Percentiles rank a stretch among this genome's conserved stretches.
These are phyloP conservation scores for Syngnathus acus DNA, from an alignment of 2,797 vertebrate genomes.

Conservation along the genomic window DNA sequence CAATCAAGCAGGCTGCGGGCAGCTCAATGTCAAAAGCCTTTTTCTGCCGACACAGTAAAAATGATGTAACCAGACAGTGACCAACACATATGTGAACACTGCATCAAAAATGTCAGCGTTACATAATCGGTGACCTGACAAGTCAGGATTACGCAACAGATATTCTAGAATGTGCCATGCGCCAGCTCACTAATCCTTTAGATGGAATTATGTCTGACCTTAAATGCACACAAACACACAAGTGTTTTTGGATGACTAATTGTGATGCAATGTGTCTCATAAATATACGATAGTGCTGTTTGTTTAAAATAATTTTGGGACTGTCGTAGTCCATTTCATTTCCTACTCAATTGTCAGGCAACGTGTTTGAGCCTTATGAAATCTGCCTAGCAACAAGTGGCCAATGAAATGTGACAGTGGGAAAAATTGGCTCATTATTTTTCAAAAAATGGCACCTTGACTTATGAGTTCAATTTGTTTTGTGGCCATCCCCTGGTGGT, in stretches of 20 bases:
- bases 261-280: neutral
- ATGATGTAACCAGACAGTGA: neutral
- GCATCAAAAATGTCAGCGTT: conserved; percentile 19
- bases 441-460: neutral
- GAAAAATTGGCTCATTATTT: neutral
- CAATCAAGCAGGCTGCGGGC: neutral
- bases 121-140: conserved; percentile 36
- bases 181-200: conserved; percentile 40
- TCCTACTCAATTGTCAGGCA: too few relatives aligned
- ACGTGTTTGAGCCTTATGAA: neutral
- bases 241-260: neutral
- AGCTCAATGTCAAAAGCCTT: neutral
- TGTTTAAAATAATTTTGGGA: neutral
- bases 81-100: conserved; percentile 14
- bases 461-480: neutral
- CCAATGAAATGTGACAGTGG: neutral
- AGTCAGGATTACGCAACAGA: conserved; percentile 50
- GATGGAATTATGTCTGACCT: neutral
- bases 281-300: neutral
- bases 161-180: conserved; percentile 42
- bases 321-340: too few relatives aligned
- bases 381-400: neutral
- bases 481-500: neutral
- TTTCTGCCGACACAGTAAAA: neutral
- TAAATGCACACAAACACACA: neutral